These are phyloP conservation scores for Isaurus tuberculatus DNA, from an alignment of 92 coral and sea anemone genomes.

Conservation along the genomic window DNA sequence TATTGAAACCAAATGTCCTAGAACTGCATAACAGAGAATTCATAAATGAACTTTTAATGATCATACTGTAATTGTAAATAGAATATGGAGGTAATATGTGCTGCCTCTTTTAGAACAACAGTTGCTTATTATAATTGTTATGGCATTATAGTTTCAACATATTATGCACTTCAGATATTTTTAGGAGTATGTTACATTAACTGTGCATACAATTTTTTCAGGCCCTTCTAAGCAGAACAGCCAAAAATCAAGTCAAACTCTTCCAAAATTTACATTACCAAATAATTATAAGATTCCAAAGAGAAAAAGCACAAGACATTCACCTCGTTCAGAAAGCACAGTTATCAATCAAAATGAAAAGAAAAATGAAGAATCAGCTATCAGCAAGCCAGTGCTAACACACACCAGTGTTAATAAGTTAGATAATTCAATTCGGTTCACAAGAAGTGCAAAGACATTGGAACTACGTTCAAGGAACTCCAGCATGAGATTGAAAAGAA, in stretches of 20 bases:
- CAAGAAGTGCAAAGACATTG: conserved; percentile 68
- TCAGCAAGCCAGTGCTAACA: conserved; percentile 59
- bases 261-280: conserved; percentile 56
- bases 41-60: too few species aligned
- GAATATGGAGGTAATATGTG: too few species aligned
- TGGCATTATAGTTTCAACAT: too few species aligned
- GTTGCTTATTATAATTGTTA: too few species aligned
- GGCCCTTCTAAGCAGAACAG: conserved; percentile 63
- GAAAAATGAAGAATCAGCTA: conserved; percentile 33
- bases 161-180: too few species aligned
- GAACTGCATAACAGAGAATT: too few species aligned
- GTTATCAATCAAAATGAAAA: conserved; percentile 41
- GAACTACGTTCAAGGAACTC: conserved; percentile 74
- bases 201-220: conserved; percentile 14
- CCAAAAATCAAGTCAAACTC: conserved; percentile 52
- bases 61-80: too few species aligned
- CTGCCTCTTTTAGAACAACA: too few species aligned
- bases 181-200: background rate
- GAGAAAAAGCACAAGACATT: conserved; percentile 78
- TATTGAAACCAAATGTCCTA: too few species aligned
- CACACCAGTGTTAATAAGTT: conserved; percentile 57
- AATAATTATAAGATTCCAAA: conserved; percentile 54
- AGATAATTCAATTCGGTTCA: conserved; percentile 64
- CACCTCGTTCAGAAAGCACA: conserved; percentile 71
- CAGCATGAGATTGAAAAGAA: conserved; percentile 42